Evolutionary conservation across 2,797 vertebrate genomes (phyloP).

Genomic region (Bovichtus diacanthus): DNA sequence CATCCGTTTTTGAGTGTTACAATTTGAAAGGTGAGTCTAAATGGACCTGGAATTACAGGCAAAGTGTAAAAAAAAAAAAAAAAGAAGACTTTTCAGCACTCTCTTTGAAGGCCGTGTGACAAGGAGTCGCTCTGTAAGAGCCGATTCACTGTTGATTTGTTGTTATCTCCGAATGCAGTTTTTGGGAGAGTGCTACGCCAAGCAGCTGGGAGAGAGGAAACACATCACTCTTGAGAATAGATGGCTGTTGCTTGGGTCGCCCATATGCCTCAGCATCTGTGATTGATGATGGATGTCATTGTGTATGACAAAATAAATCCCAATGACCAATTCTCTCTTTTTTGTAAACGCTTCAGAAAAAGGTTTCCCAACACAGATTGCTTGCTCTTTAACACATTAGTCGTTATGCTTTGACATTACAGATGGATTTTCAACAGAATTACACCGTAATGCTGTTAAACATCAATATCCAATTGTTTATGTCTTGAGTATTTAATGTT

Average conservation of each 20-base stretch:
- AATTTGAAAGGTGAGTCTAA: constrained; percentile 38
- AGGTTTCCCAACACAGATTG: not conserved
- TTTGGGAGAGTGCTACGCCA: constrained; percentile 39
- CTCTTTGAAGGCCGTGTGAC: constrained; percentile 40
- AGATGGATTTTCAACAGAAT: constrained; percentile 5
- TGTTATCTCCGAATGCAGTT: constrained; percentile 50
- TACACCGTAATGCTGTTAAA: constrained; percentile 17
- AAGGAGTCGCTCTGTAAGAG: constrained; percentile 37
- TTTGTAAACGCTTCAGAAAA: constrained; percentile 37
- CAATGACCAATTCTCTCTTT: constrained; percentile 31
- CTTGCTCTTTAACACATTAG: not conserved
- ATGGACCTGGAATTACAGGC: constrained; percentile 38
- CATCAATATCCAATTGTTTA: not conserved
- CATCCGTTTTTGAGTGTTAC: constrained; percentile 22
- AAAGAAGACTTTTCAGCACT: constrained; percentile 43
- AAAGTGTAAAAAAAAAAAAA: constrained; percentile 48
- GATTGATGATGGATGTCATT: constrained; percentile 35
- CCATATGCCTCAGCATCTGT: constrained; percentile 73
- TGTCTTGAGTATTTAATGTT: constrained; percentile 27
- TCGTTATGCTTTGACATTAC: not conserved
- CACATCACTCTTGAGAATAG: constrained; percentile 63
- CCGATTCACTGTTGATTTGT: constrained; percentile 56
- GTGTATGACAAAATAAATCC: constrained; percentile 52
- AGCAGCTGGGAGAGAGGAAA: constrained; percentile 66
- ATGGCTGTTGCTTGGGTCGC: constrained; percentile 49